Conservation (phyloP, 2,888 invertebrate species). For the Candidula unifasciata region DNA sequence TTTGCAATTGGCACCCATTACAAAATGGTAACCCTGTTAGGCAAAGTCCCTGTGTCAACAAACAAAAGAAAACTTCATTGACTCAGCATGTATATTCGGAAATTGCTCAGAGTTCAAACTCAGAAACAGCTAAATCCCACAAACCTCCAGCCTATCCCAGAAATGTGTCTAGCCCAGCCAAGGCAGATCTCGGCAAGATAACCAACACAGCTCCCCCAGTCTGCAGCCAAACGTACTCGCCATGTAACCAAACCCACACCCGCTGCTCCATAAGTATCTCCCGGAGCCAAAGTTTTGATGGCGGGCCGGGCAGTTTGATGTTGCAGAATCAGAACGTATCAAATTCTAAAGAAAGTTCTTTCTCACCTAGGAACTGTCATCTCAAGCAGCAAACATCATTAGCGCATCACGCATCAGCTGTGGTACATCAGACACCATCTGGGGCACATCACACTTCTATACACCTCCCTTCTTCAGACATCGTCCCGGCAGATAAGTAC, state of each 20-base stretch:
- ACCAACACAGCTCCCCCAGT: slow-evolving; percentile 73
- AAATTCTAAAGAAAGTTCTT: neutral
- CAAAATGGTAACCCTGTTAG: neutral
- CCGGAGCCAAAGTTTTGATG: slow-evolving; percentile 70
- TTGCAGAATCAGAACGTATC: slow-evolving; percentile 9
- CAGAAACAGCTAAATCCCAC: neutral
- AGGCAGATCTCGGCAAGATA: slow-evolving; percentile 69
- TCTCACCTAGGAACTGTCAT: neutral
- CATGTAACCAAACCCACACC: slow-evolving; percentile 1
- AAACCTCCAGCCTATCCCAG: slow-evolving; percentile 36
- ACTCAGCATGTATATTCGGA: neutral
- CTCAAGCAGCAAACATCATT: neutral
- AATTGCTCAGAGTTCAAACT: neutral
- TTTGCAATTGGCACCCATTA: neutral
- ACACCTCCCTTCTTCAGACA: slow-evolving; percentile 36
- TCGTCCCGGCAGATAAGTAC: slow-evolving; percentile 44
- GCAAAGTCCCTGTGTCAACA: neutral
- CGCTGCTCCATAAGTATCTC: slow-evolving; percentile 57
- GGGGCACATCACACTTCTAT: neutral
- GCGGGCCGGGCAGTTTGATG: slow-evolving; percentile 57
- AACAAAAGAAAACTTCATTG: neutral
- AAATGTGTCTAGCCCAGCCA: slow-evolving; percentile 45
- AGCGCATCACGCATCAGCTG: neutral
- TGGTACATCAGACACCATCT: neutral
- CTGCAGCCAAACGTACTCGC: slow-evolving; percentile 10